Percentiles rank a stretch among this genome's conserved stretches.
phyloP scores from a whole-genome alignment of 2,797 vertebrate genomes.

The Fundulus diaphanus region DNA sequence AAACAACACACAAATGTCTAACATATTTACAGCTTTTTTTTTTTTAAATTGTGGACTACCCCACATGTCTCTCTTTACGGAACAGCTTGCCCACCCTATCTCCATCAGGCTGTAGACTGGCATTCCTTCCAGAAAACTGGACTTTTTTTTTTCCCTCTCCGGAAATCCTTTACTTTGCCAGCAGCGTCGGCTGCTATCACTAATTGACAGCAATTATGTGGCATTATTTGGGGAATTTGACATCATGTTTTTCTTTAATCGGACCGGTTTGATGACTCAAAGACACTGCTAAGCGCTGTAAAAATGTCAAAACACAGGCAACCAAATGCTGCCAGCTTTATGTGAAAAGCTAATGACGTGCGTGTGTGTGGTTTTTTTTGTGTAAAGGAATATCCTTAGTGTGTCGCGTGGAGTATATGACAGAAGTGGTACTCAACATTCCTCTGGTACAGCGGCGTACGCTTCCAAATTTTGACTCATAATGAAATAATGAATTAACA shows the following conservation, averaged over 20 bases:
- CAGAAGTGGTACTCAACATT: neutral
- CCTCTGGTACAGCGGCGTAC: neutral
- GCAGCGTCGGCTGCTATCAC: constrained; percentile 41
- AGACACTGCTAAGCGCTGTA: constrained; percentile 37
- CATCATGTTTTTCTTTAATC: constrained; percentile 65
- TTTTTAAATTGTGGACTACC: constrained; percentile 25
- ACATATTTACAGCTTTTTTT: neutral
- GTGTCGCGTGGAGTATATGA: neutral
- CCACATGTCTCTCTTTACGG: constrained; percentile 42
- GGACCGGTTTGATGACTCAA: constrained; percentile 58
- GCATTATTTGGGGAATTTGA: constrained; percentile 70
- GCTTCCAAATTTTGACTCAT: neutral
- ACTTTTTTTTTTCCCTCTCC: constrained; percentile 42
- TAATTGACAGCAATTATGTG: constrained; percentile 73
- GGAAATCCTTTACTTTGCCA: constrained; percentile 47
- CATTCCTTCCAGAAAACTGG: constrained; percentile 51
- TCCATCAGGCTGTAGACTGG: constrained; percentile 55
- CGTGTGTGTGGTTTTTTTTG: constrained; percentile 13
- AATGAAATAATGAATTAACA: no score
- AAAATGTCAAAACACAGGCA: constrained; percentile 61
- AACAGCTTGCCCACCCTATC: constrained; percentile 50
- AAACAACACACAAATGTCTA: neutral
- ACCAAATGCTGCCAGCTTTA: constrained; percentile 47
- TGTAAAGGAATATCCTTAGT: neutral
- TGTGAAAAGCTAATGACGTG: constrained; percentile 38